These are phyloP conservation scores for Merluccius polli DNA, from an alignment of 2,797 vertebrate species.

Conservation along the genomic window DNA sequence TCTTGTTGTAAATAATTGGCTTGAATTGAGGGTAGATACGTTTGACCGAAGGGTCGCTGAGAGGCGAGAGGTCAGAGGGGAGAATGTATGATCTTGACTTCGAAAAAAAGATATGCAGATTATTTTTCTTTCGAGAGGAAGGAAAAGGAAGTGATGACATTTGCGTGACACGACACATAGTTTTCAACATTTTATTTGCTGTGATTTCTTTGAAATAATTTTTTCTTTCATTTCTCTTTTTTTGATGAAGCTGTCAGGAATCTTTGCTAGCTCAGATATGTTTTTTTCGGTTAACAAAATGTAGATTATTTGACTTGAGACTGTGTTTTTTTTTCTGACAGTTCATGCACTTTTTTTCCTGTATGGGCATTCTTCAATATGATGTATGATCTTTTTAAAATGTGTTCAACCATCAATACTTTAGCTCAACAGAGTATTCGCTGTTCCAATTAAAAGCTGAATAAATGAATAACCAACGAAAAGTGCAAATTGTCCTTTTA, in stretches of 20 bases:
- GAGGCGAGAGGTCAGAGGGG: slow-evolving; percentile 63
- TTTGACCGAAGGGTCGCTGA: slow-evolving; percentile 37
- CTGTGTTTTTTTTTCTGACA: slow-evolving; percentile 41
- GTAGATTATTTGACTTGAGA: slow-evolving; percentile 58
- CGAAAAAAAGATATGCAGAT: not conserved
- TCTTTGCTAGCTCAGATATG: slow-evolving; percentile 53
- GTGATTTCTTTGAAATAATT: slow-evolving; percentile 65
- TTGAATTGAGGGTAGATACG: slow-evolving; percentile 69
- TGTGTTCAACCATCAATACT: not conserved
- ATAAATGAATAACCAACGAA: not conserved
- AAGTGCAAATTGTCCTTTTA: not conserved
- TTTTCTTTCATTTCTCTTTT: slow-evolving; percentile 27
- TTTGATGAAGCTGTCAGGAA: slow-evolving; percentile 50
- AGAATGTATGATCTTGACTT: slow-evolving; percentile 33
- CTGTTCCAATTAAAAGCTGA: not conserved
- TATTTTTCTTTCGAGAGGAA: not conserved
- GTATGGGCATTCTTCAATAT: slow-evolving; percentile 41
- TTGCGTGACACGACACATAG: slow-evolving; percentile 64
- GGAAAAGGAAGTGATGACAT: not conserved
- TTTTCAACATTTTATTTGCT: slow-evolving; percentile 72
- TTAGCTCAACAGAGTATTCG: not conserved
- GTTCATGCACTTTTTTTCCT: slow-evolving; percentile 64
- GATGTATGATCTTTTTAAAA: slow-evolving; percentile 41
- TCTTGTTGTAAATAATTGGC: slow-evolving; percentile 91
- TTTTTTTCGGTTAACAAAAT: slow-evolving; percentile 43